A percentile compares a stretch with the other conserved stretches of the same genome.
These are phyloP conservation scores for Trichogramma evanescens DNA, from an alignment of 2,888 invertebrate genomes.

Conservation along the genomic window DNA sequence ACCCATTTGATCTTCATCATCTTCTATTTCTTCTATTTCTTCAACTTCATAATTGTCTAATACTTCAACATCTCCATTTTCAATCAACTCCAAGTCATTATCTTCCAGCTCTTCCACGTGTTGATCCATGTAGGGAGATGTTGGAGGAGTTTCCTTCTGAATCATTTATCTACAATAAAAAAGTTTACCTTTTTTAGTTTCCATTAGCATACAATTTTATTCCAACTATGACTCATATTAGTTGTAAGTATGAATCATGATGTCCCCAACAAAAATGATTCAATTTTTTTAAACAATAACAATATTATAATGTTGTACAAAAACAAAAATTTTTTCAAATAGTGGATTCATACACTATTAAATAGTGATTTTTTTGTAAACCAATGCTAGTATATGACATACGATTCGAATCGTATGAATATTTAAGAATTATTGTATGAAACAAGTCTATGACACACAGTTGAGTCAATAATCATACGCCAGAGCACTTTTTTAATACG, in stretches of 20 bases:
- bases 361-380: too few species aligned
- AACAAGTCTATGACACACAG: too few species aligned
- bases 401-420: too few species aligned
- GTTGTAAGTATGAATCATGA: neutral
- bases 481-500: too few species aligned
- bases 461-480: too few species aligned
- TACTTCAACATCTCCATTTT: slow-evolving; percentile 42
- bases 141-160: slow-evolving; percentile 50
- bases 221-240: neutral
- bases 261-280: too few species aligned
- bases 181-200: neutral
- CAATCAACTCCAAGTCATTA: slow-evolving; percentile 45
- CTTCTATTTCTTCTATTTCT: slow-evolving; percentile 29
- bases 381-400: too few species aligned
- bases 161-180: slow-evolving; percentile 25
- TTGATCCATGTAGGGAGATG: slow-evolving; percentile 49
- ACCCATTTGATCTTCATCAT: slow-evolving; percentile 29
- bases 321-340: too few species aligned
- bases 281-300: too few species aligned
- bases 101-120: slow-evolving; percentile 47
- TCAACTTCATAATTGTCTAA: slow-evolving; percentile 31
- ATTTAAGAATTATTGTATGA: too few species aligned
- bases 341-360: too few species aligned
- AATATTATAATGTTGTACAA: too few species aligned
- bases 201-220: neutral